A percentile compares a stretch with the other conserved stretches of the same genome.
Evolutionary conservation across 2,113 vertebrate species (phyloP).

Genomic region (Okapia johnstoni): DNA sequence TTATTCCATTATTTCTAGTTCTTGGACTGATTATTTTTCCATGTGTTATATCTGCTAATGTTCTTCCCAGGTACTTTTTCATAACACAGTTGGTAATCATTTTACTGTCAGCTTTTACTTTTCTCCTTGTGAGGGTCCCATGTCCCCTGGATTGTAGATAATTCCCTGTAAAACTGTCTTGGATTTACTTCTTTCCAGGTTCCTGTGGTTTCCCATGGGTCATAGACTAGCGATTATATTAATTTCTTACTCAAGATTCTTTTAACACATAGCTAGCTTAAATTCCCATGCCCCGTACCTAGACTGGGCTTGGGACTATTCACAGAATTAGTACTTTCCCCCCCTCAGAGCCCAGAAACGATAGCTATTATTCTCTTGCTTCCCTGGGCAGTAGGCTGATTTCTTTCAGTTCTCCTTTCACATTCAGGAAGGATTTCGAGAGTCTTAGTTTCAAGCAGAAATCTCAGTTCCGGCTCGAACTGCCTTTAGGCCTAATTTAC

Average conservation of each 20-base stretch:
- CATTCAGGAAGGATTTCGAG: not conserved
- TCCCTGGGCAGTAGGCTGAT: not conserved
- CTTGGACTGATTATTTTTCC: not conserved
- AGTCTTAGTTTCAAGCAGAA: not conserved
- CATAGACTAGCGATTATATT: not conserved
- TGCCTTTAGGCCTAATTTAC: not conserved
- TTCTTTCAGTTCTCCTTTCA: not conserved
- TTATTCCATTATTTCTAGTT: not conserved
- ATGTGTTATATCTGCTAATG: not conserved
- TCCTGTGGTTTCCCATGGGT: not conserved
- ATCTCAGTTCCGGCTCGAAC: not conserved
- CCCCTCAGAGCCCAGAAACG: not conserved
- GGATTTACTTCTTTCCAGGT: not conserved
- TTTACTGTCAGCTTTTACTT: not conserved
- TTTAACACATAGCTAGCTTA: not conserved
- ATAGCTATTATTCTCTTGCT: not conserved
- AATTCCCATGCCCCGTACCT: not conserved
- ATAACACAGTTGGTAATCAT: not conserved
- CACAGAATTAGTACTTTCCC: not conserved
- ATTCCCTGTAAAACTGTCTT: not conserved
- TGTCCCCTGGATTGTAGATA: not conserved
- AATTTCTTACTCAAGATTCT: conserved; percentile 19
- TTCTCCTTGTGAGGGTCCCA: not conserved
- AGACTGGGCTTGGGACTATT: not conserved
- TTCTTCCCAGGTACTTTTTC: not conserved